Evolutionary conservation across 1,140 invertebrate species (phyloP).

Genomic region (Drosophila hydei): DNA sequence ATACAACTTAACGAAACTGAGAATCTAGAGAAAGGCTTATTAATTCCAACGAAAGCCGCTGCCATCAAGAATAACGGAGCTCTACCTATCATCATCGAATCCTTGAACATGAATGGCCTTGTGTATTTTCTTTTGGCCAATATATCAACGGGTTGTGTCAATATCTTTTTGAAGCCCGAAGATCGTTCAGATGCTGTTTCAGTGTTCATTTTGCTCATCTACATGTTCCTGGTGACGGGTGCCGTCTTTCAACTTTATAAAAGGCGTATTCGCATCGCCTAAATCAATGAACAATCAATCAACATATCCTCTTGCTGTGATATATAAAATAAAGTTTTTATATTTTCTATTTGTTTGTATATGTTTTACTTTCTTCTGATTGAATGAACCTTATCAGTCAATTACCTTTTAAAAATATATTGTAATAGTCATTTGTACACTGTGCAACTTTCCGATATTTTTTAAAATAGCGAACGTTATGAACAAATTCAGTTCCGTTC

Average conservation of each 20-base stretch:
- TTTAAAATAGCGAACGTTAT: too few species aligned
- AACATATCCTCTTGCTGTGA: conserved; percentile 18
- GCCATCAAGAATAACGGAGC: neutral
- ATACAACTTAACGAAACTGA: neutral
- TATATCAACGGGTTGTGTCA: conserved; percentile 65
- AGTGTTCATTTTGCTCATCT: conserved; percentile 53
- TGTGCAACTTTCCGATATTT: too few species aligned
- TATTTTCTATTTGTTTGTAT: neutral
- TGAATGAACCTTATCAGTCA: too few species aligned
- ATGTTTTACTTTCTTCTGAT: neutral
- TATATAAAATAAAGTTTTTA: conserved; percentile 2
- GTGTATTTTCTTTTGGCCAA: conserved; percentile 65
- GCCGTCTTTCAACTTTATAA: conserved; percentile 46
- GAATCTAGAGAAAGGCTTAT: conserved; percentile 40
- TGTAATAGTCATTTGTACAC: too few species aligned
- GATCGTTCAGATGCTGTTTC: conserved; percentile 37
- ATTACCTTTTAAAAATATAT: too few species aligned
- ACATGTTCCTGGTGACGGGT: conserved; percentile 59
- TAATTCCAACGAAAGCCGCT: neutral
- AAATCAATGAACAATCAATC: neutral
- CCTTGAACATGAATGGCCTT: conserved; percentile 65
- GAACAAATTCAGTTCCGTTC: too few species aligned
- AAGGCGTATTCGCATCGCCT: conserved; percentile 61
- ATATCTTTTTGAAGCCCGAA: conserved; percentile 63
- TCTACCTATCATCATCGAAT: conserved; percentile 50